Evolutionary conservation across 2,797 vertebrate genomes (phyloP).

Genomic region (Catostomus latipinnis): DNA sequence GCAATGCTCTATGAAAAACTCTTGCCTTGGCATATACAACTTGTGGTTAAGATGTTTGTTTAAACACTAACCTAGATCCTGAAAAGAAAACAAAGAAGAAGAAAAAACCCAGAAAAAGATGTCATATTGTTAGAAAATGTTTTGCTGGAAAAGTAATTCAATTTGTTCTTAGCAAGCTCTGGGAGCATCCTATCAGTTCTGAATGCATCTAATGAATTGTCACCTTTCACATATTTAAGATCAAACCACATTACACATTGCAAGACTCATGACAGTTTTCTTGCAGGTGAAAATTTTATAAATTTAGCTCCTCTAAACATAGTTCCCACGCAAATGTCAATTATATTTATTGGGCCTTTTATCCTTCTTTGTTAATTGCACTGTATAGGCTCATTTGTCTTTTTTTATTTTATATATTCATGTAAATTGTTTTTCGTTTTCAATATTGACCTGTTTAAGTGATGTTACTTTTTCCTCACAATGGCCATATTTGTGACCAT

Average conservation of each 20-base stretch:
- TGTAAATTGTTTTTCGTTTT: too few relatives aligned
- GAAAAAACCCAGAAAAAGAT: not conserved
- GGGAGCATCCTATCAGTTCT: not conserved
- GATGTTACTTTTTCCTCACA: too few relatives aligned
- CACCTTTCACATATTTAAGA: slow-evolving; percentile 33
- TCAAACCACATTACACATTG: slow-evolving; percentile 3
- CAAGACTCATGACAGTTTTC: not conserved
- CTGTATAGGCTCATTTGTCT: too few relatives aligned
- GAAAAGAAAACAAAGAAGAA: not conserved
- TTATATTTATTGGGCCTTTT: slow-evolving; percentile 14
- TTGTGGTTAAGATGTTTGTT: not conserved
- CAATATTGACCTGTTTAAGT: too few relatives aligned
- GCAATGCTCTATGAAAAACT: not conserved
- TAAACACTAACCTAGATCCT: not conserved
- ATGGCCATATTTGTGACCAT: too few relatives aligned
- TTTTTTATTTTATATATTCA: too few relatives aligned
- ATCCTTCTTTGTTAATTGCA: too few relatives aligned
- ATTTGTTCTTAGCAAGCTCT: not conserved
- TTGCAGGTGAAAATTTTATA: not conserved
- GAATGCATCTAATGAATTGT: not conserved
- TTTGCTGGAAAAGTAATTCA: not conserved
- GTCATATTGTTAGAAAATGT: not conserved
- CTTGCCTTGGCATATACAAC: not conserved
- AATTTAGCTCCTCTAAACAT: not conserved
- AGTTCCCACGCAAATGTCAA: not conserved